These are phyloP conservation scores for Harlomillsia oculata DNA, from an alignment of 1,140 invertebrate species.

Conservation along the genomic window DNA sequence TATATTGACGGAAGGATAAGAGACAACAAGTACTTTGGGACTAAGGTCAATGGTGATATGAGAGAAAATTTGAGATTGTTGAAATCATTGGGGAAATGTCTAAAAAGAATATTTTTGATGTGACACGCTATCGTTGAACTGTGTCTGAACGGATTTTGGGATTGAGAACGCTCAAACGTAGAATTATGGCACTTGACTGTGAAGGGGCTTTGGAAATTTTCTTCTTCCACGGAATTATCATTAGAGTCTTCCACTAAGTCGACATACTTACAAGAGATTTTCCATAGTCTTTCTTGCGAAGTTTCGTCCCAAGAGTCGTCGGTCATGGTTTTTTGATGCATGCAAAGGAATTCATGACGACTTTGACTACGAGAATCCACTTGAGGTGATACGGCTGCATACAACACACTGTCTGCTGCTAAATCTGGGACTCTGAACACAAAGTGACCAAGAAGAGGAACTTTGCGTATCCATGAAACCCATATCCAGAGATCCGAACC, in stretches of 20 bases:
- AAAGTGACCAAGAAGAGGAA: background rate
- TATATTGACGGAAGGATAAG: too few relatives aligned
- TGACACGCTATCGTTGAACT: background rate
- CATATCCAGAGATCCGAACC: slow-evolving; percentile 61
- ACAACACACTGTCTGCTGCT: slow-evolving; percentile 62
- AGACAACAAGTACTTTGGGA: too few relatives aligned
- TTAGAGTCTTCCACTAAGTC: background rate
- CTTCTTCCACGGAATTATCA: background rate
- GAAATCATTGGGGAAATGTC: background rate
- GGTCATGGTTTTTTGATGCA: background rate
- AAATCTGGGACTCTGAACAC: slow-evolving; percentile 46
- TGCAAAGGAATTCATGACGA: background rate
- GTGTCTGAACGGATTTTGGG: too few relatives aligned
- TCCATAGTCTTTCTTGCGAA: slow-evolving; percentile 13
- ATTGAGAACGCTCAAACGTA: too few relatives aligned
- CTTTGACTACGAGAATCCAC: slow-evolving; percentile 48
- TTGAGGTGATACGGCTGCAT: slow-evolving; percentile 59
- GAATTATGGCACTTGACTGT: too few relatives aligned
- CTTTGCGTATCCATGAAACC: background rate
- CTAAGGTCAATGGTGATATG: too few relatives aligned
- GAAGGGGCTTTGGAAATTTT: background rate
- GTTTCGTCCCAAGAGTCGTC: background rate
- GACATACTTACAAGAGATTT: slow-evolving; percentile 12
- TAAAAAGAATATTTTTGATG: background rate
- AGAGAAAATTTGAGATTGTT: too few relatives aligned